A percentile compares a stretch with the other conserved stretches of the same genome.
Evolutionary conservation across 2,797 vertebrate species (phyloP).

Genomic region (Alauda arvensis): DNA sequence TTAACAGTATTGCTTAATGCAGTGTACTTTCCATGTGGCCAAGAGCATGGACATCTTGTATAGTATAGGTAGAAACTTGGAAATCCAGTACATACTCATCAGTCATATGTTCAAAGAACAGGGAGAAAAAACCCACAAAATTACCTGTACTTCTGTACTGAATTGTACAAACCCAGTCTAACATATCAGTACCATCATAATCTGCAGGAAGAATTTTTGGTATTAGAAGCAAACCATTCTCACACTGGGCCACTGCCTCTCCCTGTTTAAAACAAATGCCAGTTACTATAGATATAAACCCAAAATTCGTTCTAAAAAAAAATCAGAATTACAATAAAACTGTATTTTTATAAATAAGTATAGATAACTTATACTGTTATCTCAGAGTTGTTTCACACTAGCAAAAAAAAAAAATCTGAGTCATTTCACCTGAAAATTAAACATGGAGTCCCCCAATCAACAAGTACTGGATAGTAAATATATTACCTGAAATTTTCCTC

Average conservation of each 20-base stretch:
- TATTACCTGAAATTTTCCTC: neutral
- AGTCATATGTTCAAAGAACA: neutral
- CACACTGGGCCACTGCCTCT: neutral
- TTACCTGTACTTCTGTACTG: neutral
- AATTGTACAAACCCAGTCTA: neutral
- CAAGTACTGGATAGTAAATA: neutral
- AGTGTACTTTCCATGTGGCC: neutral
- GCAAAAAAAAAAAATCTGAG: neutral
- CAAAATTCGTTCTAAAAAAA: neutral
- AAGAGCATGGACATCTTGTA: neutral
- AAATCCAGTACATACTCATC: neutral
- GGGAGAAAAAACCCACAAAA: neutral
- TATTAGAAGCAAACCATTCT: neutral
- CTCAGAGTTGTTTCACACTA: neutral
- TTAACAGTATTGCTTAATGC: neutral
- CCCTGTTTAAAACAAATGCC: neutral
- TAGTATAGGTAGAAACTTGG: neutral
- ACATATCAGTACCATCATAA: neutral
- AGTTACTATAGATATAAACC: neutral
- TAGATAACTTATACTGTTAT: neutral
- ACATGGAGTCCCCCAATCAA: neutral
- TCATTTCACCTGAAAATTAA: neutral
- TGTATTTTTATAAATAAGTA: too few species aligned
- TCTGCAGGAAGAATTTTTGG: neutral
- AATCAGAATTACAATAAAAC: neutral